Evolutionary conservation across 2,113 vertebrate genomes (phyloP), one percentile per base, ranked within the genome.

Genomic region (Rhinolophus sinicus): DNA sequence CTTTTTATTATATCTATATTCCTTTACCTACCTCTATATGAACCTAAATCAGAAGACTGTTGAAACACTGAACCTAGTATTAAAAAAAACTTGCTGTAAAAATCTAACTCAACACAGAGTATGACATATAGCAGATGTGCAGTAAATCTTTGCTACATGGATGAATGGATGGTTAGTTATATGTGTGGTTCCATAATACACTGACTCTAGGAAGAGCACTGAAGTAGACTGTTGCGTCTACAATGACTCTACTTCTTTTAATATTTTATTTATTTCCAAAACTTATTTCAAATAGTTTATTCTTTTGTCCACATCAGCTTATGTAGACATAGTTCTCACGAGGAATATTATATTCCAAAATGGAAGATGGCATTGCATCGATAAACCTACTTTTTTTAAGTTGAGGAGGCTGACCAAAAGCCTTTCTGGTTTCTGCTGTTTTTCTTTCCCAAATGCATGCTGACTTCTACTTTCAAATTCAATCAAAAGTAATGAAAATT

Each of bases 391-490:
- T 78, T 72, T 87, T 26, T 88, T 70, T 67, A 60, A 69, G 73
- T 84, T 81, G 88, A 83, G n/a, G 62, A 44, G 21, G 44, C 67
- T 82, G 77, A 72, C 72, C 67, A 54, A 82, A 94, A 96, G 18
- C 56, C 78, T 78, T 96, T 94, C 26, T 60, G 69, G 15, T n/a
- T 93, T 73, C 40, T 93, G 54, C 54, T 75, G 30, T 50, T 85
- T 44, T 91, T 80, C 47, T 77, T 92, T 95, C 22, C 54, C 50
- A 89, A 93, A 95, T 76, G 38, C 18, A 44, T 28, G 9, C 33
- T 95, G 95, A 94, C 35, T 90, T 93, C 86, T 81, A 38, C 47
- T 38, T 88, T 95, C 69, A 86, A 60, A 70, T n/a, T 86, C 78
- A 77, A 44, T 96, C n/a, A 75, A 22, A 88, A 86, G 26, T 72